Percentiles rank a stretch among this genome's conserved stretches.
phyloP scores from a whole-genome alignment of 1,140 invertebrate genomes.

The Spodoptera frugiperda region DNA sequence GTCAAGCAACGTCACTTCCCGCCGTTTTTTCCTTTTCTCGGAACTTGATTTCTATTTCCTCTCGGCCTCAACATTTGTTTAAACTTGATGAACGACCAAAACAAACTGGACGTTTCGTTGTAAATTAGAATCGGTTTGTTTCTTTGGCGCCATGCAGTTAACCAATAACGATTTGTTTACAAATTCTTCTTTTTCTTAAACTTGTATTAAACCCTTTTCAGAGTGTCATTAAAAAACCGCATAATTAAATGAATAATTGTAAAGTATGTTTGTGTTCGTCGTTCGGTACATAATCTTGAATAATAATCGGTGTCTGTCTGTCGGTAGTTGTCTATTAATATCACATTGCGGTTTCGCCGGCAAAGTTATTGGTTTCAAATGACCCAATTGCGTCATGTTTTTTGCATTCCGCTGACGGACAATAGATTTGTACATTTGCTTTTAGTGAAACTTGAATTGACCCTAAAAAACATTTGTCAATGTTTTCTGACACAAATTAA shows the following conservation, averaged over 20 bases:
- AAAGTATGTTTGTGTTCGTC: slow-evolving; percentile 11
- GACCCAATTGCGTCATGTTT: slow-evolving; percentile 76
- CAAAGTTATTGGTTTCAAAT: slow-evolving; percentile 77
- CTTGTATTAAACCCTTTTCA: slow-evolving; percentile 21
- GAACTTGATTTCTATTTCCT: slow-evolving; percentile 33
- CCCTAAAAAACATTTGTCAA: slow-evolving; percentile 40
- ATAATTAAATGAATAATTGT: slow-evolving; percentile 28
- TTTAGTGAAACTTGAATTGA: slow-evolving; percentile 43
- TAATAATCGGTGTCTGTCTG: slow-evolving; percentile 49
- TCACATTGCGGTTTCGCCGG: slow-evolving; percentile 71
- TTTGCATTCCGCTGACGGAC: slow-evolving; percentile 73
- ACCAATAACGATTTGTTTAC: slow-evolving; percentile 36
- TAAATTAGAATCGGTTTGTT: slow-evolving; percentile 48
- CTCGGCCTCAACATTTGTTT: slow-evolving; percentile 43
- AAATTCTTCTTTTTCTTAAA: slow-evolving; percentile 3
- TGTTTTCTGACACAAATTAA: slow-evolving; percentile 32
- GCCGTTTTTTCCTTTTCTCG: slow-evolving; percentile 30
- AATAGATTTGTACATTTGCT: slow-evolving; percentile 62
- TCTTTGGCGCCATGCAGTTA: slow-evolving; percentile 5
- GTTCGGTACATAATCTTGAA: slow-evolving; percentile 51
- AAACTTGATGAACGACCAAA: slow-evolving; percentile 46
- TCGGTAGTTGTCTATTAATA: slow-evolving; percentile 69
- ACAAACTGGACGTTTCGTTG: slow-evolving; percentile 47
- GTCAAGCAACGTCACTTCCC: slow-evolving; percentile 32
- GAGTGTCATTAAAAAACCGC: slow-evolving; percentile 1